Conservation (phyloP, 2,113 vertebrate genomes). For the Phyllopteryx taeniolatus region DNA sequence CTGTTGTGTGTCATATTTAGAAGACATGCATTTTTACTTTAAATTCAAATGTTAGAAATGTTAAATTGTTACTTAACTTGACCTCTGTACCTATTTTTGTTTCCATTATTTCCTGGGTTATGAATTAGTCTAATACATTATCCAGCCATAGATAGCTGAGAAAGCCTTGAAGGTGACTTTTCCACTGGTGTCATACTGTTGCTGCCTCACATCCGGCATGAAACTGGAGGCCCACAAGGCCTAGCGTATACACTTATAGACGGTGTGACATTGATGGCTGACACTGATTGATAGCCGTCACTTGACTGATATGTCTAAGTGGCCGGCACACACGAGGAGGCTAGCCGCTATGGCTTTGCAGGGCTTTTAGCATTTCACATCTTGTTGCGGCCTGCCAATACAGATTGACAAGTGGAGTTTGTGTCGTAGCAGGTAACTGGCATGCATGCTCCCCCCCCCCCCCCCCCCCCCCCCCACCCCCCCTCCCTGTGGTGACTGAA, state of each 20-base stretch:
- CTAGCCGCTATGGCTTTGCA: slow-evolving; percentile 60
- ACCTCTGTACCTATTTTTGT: background rate
- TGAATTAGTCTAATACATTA: background rate
- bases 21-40: background rate
- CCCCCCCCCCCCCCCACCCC: slow-evolving; percentile 56
- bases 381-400: slow-evolving; percentile 72
- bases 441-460: slow-evolving; percentile 65
- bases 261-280: slow-evolving; percentile 70
- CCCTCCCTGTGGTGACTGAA: slow-evolving; percentile 68
- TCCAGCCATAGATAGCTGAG: background rate
- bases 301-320: slow-evolving; percentile 68
- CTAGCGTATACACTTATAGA: slow-evolving; percentile 69
- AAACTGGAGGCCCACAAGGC: slow-evolving; percentile 56
- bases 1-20: too few species aligned
- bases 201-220: slow-evolving; percentile 51
- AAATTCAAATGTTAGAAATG: too few species aligned
- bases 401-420: slow-evolving; percentile 76
- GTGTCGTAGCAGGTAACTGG: slow-evolving; percentile 75
- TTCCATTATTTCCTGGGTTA: background rate
- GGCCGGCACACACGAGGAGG: slow-evolving; percentile 58
- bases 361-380: slow-evolving; percentile 77
- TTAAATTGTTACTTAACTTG: background rate
- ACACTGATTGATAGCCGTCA: slow-evolving; percentile 69
- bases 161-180: slow-evolving; percentile 56
- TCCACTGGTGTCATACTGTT: slow-evolving; percentile 52